A percentile compares a stretch with the other conserved stretches of the same genome.
These are phyloP conservation scores for Arremon brunneinucha DNA, from an alignment of 2,797 vertebrate species.

Conservation along the genomic window DNA sequence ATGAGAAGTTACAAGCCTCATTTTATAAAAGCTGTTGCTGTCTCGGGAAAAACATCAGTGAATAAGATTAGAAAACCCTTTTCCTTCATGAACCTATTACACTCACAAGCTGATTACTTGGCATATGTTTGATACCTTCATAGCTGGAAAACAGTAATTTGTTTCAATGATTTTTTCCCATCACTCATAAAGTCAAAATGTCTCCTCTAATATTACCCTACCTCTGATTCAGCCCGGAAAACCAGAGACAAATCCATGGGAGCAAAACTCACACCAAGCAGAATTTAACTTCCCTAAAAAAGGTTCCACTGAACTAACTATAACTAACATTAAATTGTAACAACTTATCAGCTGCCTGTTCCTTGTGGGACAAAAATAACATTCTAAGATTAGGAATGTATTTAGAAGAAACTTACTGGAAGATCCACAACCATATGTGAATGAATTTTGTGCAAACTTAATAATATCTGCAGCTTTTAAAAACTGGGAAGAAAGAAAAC, in stretches of 20 bases:
- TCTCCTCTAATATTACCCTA: slow-evolving; percentile 22
- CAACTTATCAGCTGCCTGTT: neutral
- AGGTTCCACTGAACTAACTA: neutral
- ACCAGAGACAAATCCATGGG: neutral
- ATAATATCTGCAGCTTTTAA: neutral
- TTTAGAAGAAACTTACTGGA: neutral
- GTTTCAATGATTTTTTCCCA: slow-evolving; percentile 69
- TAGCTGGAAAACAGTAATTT: slow-evolving; percentile 72
- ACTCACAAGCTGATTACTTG: slow-evolving; percentile 68
- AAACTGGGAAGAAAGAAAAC: neutral
- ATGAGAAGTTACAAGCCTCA: slow-evolving; percentile 79
- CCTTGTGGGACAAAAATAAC: neutral
- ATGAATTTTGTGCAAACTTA: neutral
- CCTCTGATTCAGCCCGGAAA: slow-evolving; percentile 18
- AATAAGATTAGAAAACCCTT: slow-evolving; percentile 73
- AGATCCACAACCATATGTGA: neutral
- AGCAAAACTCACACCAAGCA: neutral
- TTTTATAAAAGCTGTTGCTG: slow-evolving; percentile 79
- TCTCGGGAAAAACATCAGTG: slow-evolving; percentile 75
- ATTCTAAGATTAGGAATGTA: neutral
- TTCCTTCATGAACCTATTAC: slow-evolving; percentile 74
- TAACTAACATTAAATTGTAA: neutral
- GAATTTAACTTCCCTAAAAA: neutral
- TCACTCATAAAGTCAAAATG: slow-evolving; percentile 64
- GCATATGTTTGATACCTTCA: slow-evolving; percentile 74